A percentile compares a stretch with the other conserved stretches of the same genome.
These are phyloP conservation scores for Standfussiana lucernea DNA, from an alignment of 2,888 invertebrate genomes.

Conservation along the genomic window DNA sequence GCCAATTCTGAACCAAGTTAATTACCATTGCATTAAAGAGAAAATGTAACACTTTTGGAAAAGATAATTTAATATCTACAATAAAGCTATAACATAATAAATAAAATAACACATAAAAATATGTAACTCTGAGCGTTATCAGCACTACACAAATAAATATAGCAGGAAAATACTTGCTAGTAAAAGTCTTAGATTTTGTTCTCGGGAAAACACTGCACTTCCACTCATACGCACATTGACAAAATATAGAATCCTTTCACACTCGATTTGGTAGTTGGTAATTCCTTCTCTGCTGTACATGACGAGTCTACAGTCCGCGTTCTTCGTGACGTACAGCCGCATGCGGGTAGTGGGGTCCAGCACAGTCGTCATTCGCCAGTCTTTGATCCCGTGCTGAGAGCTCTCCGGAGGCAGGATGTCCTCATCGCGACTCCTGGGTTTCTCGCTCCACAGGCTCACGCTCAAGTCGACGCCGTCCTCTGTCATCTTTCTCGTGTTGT, in stretches of 20 bases:
- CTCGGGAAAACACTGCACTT: slow-evolving; percentile 61
- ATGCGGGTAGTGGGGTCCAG: slow-evolving; percentile 81
- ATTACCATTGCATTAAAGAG: slow-evolving; percentile 24
- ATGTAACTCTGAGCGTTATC: slow-evolving; percentile 23
- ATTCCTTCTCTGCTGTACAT: slow-evolving; percentile 85
- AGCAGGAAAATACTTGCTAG: slow-evolving; percentile 68
- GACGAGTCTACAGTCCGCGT: slow-evolving; percentile 82
- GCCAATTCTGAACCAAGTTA: slow-evolving; percentile 32
- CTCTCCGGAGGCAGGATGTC: slow-evolving; percentile 69
- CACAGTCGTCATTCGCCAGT: slow-evolving; percentile 83
- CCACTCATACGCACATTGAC: slow-evolving; percentile 80
- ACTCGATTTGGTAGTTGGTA: slow-evolving; percentile 83
- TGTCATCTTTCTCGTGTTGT: slow-evolving; percentile 83
- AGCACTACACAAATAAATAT: slow-evolving; percentile 46
- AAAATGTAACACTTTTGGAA: slow-evolving; percentile 36
- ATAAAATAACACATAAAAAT: slow-evolving; percentile 30
- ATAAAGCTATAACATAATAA: slow-evolving; percentile 20
- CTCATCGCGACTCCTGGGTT: slow-evolving; percentile 73
- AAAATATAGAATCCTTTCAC: slow-evolving; percentile 82
- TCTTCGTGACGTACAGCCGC: slow-evolving; percentile 82
- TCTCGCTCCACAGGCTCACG: slow-evolving; percentile 84
- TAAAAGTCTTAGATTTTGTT: slow-evolving; percentile 61
- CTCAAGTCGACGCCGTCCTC: slow-evolving; percentile 85
- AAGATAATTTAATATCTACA: slow-evolving; percentile 39
- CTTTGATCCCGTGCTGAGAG: slow-evolving; percentile 71